Conservation (phyloP, 64 coral and sea anemone genomes). For the Actinia tenebrosa region DNA sequence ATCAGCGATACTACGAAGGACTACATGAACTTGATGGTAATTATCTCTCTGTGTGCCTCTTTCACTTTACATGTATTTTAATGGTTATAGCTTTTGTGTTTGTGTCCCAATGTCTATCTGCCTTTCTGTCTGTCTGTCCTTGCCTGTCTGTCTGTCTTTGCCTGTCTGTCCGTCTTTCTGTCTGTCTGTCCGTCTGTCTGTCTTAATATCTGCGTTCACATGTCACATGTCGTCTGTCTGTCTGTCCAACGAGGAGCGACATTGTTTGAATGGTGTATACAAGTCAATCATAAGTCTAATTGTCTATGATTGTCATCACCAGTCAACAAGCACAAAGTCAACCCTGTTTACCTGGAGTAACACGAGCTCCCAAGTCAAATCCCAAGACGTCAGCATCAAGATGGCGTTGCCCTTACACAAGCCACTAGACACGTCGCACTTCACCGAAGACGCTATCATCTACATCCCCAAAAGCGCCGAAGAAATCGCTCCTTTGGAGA, state of each 20-base stretch:
- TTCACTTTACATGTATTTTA: too few species aligned
- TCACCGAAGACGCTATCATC: conserved; percentile 19
- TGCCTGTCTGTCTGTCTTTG: background rate
- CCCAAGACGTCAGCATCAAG: conserved; percentile 15
- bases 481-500: conserved; percentile 16
- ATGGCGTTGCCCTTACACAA: conserved; percentile 6
- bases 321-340: background rate
- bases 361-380: conserved; percentile 43
- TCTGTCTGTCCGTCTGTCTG: background rate
- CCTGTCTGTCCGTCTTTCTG: background rate
- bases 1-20: background rate
- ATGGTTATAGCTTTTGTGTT: background rate
- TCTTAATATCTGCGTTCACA: too few species aligned
- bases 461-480: conserved; percentile 47
- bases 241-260: too few species aligned
- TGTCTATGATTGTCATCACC: too few species aligned
- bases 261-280: too few species aligned
- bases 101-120: background rate
- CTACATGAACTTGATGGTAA: background rate
- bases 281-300: too few species aligned
- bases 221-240: background rate
- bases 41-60: background rate
- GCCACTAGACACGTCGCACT: conserved; percentile 48
- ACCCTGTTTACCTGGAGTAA: conserved; percentile 46
- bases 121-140: background rate